Percentiles rank a stretch among this genome's conserved stretches.
Conservation (phyloP, 1,140 invertebrate genomes). For the Aphelinus atriplicis region DNA sequence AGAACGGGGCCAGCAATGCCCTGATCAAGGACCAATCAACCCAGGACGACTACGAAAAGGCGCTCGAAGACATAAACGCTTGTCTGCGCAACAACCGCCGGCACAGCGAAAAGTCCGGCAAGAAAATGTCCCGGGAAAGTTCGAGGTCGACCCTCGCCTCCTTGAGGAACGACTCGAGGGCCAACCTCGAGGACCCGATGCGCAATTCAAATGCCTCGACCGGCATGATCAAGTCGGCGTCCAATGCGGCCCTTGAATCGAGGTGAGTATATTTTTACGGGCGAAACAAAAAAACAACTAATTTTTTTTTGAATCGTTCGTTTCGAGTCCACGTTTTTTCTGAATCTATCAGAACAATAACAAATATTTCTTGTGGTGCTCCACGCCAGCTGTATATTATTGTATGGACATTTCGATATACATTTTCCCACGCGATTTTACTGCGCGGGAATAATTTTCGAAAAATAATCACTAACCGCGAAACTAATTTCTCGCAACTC, state of each 20-base stretch:
- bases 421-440: too few relatives aligned
- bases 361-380: too few relatives aligned
- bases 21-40: background rate
- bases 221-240: conserved; percentile 45
- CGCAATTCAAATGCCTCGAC: conserved; percentile 12
- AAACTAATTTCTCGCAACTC: too few relatives aligned
- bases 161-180: conserved; percentile 42
- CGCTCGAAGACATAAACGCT: conserved; percentile 49
- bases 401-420: too few relatives aligned
- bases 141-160: conserved; percentile 45
- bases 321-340: too few relatives aligned
- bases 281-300: too few relatives aligned
- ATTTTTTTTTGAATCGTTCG: too few relatives aligned
- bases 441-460: too few relatives aligned
- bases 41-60: conserved; percentile 47
- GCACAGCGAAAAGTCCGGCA: conserved; percentile 40
- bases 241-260: conserved; percentile 46
- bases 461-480: too few relatives aligned
- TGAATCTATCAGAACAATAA: too few relatives aligned
- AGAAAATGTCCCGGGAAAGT: conserved; percentile 42
- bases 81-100: conserved; percentile 43
- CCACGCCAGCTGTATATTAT: too few relatives aligned
- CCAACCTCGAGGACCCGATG: conserved; percentile 37
- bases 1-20: background rate
- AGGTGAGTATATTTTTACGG: conserved; percentile 22